Conservation (phyloP, 2,113 vertebrate genomes). For the Suncus etruscus region DNA sequence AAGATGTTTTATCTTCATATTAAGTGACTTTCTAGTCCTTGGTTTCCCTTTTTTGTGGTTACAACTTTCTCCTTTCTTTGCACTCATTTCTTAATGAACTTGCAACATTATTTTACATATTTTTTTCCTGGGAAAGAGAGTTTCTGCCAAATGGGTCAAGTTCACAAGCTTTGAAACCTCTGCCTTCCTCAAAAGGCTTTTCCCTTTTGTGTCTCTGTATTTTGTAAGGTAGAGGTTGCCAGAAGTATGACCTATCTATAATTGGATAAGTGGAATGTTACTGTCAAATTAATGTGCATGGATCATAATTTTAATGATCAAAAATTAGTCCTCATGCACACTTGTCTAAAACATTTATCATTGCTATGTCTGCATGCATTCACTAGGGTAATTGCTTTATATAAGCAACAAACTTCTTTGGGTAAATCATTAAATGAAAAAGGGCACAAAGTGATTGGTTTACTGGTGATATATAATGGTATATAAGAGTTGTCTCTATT, state of each 20-base stretch:
- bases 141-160: slow-evolving; percentile 43
- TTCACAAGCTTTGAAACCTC: slow-evolving; percentile 63
- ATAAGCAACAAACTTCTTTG: slow-evolving; percentile 61
- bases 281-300: slow-evolving; percentile 72
- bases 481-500: slow-evolving; percentile 58
- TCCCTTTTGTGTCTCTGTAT: slow-evolving; percentile 61
- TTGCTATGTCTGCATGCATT: slow-evolving; percentile 78
- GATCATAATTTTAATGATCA: slow-evolving; percentile 70
- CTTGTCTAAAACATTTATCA: slow-evolving; percentile 72
- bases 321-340: slow-evolving; percentile 67
- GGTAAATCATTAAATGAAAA: slow-evolving; percentile 72
- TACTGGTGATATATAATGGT: slow-evolving; percentile 40
- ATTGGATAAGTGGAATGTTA: slow-evolving; percentile 80
- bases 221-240: slow-evolving; percentile 62
- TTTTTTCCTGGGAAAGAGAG: slow-evolving; percentile 44
- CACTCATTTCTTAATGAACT: slow-evolving; percentile 76
- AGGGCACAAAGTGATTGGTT: slow-evolving; percentile 66
- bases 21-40: slow-evolving; percentile 56
- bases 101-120: slow-evolving; percentile 60
- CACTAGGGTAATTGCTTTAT: slow-evolving; percentile 62
- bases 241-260: slow-evolving; percentile 67
- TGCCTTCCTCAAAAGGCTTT: slow-evolving; percentile 52
- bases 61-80: slow-evolving; percentile 67
- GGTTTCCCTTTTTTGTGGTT: slow-evolving; percentile 56
- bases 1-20: slow-evolving; percentile 53